Conservation (phyloP, 2,888 invertebrate species). For the Calameuta filiformis region DNA sequence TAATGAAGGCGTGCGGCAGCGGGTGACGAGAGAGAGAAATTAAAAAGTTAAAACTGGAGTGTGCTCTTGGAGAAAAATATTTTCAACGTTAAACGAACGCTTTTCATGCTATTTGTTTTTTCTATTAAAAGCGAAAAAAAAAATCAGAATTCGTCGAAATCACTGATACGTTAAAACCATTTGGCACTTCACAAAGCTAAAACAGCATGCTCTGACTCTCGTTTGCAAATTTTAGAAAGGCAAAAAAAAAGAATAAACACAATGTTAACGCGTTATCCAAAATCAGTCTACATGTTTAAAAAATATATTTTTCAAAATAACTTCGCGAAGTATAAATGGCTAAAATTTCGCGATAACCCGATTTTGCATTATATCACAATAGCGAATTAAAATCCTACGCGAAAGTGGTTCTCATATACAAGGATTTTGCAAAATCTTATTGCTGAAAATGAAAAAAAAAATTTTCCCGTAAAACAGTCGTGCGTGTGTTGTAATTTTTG, state of each 20-base stretch:
- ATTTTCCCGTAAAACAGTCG: not conserved
- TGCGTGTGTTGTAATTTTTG: not conserved
- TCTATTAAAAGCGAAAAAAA: not conserved
- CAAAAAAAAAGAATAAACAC: no score
- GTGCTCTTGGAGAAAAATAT: not conserved
- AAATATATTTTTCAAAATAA: no score
- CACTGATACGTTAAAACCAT: not conserved
- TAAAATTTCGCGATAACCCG: no score
- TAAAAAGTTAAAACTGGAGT: not conserved
- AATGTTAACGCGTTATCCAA: no score
- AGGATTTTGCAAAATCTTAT: not conserved
- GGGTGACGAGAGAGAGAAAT: not conserved
- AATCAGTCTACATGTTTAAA: no score
- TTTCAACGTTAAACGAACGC: not conserved
- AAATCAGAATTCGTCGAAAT: not conserved
- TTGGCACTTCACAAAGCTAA: not conserved
- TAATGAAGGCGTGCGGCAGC: not conserved
- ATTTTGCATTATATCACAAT: no score
- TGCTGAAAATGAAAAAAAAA: not conserved
- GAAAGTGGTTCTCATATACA: not conserved
- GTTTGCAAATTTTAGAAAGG: not conserved
- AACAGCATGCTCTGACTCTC: no score
- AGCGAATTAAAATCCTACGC: no score
- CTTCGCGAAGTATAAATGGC: no score
- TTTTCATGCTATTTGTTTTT: not conserved